Percentiles rank a stretch among this genome's conserved stretches.
Evolutionary conservation across 1,140 invertebrate genomes (phyloP).

Genomic region (Helicorthomorpha holstii): DNA sequence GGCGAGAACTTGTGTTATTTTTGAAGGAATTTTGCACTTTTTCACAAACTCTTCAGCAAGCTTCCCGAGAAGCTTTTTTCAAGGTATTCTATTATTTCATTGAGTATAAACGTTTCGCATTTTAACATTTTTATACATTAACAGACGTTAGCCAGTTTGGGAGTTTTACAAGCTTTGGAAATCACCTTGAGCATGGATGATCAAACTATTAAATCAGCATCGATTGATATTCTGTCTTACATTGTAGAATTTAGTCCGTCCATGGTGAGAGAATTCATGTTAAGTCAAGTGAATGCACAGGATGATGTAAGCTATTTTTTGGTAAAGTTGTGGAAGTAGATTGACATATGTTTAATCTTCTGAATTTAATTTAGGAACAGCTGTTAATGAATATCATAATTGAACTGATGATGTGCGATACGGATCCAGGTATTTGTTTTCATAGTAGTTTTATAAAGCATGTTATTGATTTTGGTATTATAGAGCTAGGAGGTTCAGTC

Average conservation of each 20-base stretch:
- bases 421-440: constrained; percentile 30
- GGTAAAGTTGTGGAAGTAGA: not conserved
- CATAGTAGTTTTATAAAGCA: not conserved
- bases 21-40: constrained; percentile 99
- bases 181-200: constrained; percentile 86
- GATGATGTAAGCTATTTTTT: constrained; percentile 49
- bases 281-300: constrained; percentile 65
- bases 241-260: constrained; percentile 97
- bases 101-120: not conserved
- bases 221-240: constrained; percentile 94
- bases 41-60: constrained; percentile 92
- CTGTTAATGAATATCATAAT: constrained; percentile 94
- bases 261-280: constrained; percentile 88
- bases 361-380: constrained; percentile 47
- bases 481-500: constrained; percentile 87
- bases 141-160: constrained; percentile 72
- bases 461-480: constrained; percentile 29
- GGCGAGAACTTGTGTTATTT: constrained; percentile 89
- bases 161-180: constrained; percentile 84
- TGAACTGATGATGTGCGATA: constrained; percentile 67
- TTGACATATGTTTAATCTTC: not conserved
- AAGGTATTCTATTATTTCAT: constrained; percentile 35
- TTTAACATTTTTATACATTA: constrained; percentile 15
- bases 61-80: constrained; percentile 92
- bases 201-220: constrained; percentile 74